Evolutionary conservation across 2,888 invertebrate genomes (phyloP).

Genomic region (Notodonta ziczac): DNA sequence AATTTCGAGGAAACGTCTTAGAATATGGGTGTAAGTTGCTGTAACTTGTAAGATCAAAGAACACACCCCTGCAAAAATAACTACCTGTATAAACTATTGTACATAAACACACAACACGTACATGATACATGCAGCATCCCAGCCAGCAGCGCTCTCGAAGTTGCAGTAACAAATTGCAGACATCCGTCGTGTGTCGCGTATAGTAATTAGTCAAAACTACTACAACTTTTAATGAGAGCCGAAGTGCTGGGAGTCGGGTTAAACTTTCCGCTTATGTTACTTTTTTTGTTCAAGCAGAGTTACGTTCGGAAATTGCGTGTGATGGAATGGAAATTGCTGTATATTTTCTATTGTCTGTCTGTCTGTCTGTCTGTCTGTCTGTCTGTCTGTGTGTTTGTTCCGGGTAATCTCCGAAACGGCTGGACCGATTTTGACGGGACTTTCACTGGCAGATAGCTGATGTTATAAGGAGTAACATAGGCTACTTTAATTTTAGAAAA

Average conservation of each 20-base stretch:
- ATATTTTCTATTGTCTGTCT: no score
- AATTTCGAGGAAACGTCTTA: no score
- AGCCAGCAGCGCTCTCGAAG: slow-evolving; percentile 22
- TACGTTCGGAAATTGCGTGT: slow-evolving; percentile 22
- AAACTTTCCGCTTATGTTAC: slow-evolving; percentile 31
- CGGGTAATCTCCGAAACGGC: no score
- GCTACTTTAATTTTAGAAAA: no score
- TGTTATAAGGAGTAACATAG: no score
- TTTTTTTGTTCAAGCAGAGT: slow-evolving; percentile 29
- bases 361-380: no score
- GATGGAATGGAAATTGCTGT: background rate
- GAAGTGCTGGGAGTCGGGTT: slow-evolving; percentile 27
- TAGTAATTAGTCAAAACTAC: slow-evolving; percentile 58
- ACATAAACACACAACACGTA: background rate
- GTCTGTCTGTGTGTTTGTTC: no score
- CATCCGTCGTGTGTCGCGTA: slow-evolving; percentile 52
- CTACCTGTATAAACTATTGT: background rate
- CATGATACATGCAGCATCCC: slow-evolving; percentile 2
- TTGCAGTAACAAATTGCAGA: slow-evolving; percentile 52
- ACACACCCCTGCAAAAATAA: no score
- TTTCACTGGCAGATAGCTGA: no score
- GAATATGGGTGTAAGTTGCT: no score
- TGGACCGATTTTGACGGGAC: no score
- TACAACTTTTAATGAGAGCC: slow-evolving; percentile 59
- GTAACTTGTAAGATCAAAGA: no score